Evolutionary conservation across 2,888 invertebrate genomes (phyloP), one percentile per base, ranked within the genome.

Genomic region (Drosophila atroscutellata): DNA sequence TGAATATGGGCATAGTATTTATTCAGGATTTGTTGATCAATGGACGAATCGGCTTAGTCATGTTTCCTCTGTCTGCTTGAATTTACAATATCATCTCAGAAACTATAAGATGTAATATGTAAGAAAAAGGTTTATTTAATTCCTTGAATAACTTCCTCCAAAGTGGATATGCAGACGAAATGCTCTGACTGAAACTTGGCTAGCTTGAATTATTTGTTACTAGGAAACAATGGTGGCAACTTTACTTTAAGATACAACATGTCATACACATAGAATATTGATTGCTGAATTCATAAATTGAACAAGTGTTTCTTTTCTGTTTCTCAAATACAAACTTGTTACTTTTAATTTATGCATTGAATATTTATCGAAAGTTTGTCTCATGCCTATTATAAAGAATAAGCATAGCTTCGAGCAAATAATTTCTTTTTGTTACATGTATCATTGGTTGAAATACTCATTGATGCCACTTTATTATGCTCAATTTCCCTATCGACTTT

Each of bases 401-500:
- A 13, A 20, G 20, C 13, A 20, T 20, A 1, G 13, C 13, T 7
- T 20, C 15, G 2, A 24, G 7, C 3, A 45, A 24, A 15, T 26
- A 11, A 36, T 24, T 13, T 0, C 18, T 34, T 34, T 13, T 28
- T 11, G 9, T 28, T 28, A 28, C 30, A 3, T 52, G 20, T 8
- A 9, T 15, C 20, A 15, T 20, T 51, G 42, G 20, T 20, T 11
- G 37, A 39, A 39, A n/a, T n/a, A 11, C n/a, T 15, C 34, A 24
- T 37, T 59, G 59, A 65, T 45, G 52, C 13, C 18, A 60, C 15
- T 71, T 80, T 66, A 30, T 76, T 64, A 24, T 50, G 61, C 55
- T 36, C 60, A 52, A 80, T 72, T 78, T 62, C 20, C 15, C 30
- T 62, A 68, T 68, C 60, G 67, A 62, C 59, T 59, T 59, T 55